Evolutionary conservation across 2,113 vertebrate species (phyloP).

Genomic region (Craseonycteris thonglongyai): DNA sequence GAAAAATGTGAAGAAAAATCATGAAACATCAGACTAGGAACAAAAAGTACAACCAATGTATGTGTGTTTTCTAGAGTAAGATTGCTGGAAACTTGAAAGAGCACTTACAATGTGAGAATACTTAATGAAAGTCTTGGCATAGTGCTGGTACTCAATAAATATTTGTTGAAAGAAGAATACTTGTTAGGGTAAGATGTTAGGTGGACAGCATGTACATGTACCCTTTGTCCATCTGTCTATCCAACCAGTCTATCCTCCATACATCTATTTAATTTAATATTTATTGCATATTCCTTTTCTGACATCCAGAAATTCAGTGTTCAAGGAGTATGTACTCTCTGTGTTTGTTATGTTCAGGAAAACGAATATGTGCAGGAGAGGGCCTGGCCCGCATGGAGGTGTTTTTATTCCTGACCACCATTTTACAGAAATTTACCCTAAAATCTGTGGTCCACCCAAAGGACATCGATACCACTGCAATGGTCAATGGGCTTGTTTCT

Average conservation of each 20-base stretch:
- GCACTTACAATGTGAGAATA: neutral
- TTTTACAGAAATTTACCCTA: conserved; percentile 75
- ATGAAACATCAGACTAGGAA: neutral
- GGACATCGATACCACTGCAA: conserved; percentile 22
- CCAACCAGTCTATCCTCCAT: neutral
- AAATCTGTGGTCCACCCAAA: conserved; percentile 48
- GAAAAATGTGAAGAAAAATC: neutral
- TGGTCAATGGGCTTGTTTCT: neutral
- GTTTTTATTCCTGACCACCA: conserved; percentile 71
- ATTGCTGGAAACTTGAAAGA: neutral
- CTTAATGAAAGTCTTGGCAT: neutral
- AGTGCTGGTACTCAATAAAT: neutral
- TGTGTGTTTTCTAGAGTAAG: neutral
- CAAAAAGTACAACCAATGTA: neutral
- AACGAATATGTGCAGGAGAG: conserved; percentile 71
- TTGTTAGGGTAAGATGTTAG: neutral
- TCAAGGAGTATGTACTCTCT: neutral
- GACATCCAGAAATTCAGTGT: neutral
- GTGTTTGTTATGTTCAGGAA: conserved; percentile 56
- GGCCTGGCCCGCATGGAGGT: conserved; percentile 72
- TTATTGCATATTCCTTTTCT: neutral
- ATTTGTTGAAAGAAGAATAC: neutral
- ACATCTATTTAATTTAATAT: neutral
- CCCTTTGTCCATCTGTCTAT: neutral
- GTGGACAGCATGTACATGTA: neutral